A percentile compares a stretch with the other conserved stretches of the same genome.
phyloP scores from a whole-genome alignment of 2,888 invertebrate species.

The Drosophila helvetica region DNA sequence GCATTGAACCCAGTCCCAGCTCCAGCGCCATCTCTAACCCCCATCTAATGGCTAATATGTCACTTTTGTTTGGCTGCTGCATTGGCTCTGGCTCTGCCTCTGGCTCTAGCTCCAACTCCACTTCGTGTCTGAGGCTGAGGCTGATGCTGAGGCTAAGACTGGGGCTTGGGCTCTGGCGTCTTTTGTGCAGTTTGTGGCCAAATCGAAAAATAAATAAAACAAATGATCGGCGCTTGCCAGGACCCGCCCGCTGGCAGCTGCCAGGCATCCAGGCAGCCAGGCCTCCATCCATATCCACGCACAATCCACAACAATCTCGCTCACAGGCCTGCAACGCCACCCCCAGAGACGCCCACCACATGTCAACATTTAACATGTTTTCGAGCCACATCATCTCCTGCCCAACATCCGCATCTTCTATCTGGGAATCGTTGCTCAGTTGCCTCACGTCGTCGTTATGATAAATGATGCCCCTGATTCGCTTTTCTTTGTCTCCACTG shows the following conservation, averaged over 20 bases:
- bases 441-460: constrained; percentile 72
- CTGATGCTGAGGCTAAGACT: too few relatives aligned
- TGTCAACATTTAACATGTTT: constrained; percentile 76
- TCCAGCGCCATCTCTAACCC: constrained; percentile 1
- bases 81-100: constrained; percentile 50
- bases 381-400: constrained; percentile 42
- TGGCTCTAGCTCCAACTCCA: constrained; percentile 1
- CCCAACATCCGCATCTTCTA: constrained; percentile 28
- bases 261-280: constrained; percentile 37
- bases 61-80: constrained; percentile 66
- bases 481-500: constrained; percentile 56
- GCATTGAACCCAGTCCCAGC: constrained; percentile 36
- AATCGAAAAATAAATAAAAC: constrained; percentile 78
- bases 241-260: constrained; percentile 21
- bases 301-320: constrained; percentile 60
- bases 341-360: constrained; percentile 63
- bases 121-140: neutral
- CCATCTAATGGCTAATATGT: constrained; percentile 65
- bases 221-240: constrained; percentile 61
- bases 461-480: constrained; percentile 67
- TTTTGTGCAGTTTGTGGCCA: constrained; percentile 57
- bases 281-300: constrained; percentile 46
- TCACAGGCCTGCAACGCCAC: constrained; percentile 54
- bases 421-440: constrained; percentile 46
- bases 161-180: constrained; percentile 7